Evolutionary conservation across 2,113 vertebrate species (phyloP), one percentile per base, ranked within the genome.

Genomic region (Coreoperca whiteheadi): DNA sequence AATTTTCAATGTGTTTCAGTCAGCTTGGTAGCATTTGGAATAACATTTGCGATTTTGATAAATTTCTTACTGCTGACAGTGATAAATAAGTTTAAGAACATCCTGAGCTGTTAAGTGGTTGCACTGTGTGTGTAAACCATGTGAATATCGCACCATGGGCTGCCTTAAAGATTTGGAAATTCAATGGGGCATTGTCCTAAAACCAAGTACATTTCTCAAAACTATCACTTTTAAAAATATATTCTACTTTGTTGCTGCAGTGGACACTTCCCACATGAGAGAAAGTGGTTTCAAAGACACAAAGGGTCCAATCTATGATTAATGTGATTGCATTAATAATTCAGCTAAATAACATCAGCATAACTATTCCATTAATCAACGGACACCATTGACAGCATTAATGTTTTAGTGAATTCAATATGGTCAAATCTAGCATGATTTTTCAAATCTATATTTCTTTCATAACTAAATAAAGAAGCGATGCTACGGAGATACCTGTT

Each of bases 301-400:
- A 80, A 87, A 81, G 65, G 69, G 39, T 82, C 84, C 85, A 64
- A 82, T 87, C 39, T 76, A 69, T 92, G 92, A 93, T 93, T 91
- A 91, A 93, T 94, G 91, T 69, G 74, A 73, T 79, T 82, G 85
- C 85, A 94, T 94, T 91, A 85, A 90, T 90, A 93, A 94, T 93
- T 93, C 87, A 72, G 79, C 83, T 86, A 89, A 93, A 93, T 90
- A 91, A 86, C 75, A 89, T 88, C 86, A 93, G 87, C 88, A 92
- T 91, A 88, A 89, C 90, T 84, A 88, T 92, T 85, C 84, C 90
- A 91, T 94, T 93, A 92, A 93, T 94, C 91, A 94, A 88, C 85
- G 66, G 71, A 57, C 73, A 67, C 69, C 81, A 89, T 80, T 83
- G 89, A 90, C 88, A 89, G 88, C 50, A 86, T 81, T 87, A 86